Evolutionary conservation across 2,113 vertebrate genomes (phyloP).

Genomic region (Grus americana): DNA sequence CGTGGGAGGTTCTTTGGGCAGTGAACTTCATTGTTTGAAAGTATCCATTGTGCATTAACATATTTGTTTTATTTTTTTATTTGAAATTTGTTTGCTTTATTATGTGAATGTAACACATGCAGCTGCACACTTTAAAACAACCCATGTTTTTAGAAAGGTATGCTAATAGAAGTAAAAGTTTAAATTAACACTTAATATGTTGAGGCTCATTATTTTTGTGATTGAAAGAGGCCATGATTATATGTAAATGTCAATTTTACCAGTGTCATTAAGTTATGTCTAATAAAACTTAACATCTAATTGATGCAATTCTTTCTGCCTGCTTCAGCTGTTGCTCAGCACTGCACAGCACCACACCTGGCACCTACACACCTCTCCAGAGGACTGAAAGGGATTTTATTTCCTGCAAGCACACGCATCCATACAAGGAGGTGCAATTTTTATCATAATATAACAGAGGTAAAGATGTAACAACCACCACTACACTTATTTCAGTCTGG

Average conservation of each 20-base stretch:
- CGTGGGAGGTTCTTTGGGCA: neutral
- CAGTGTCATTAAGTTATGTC: constrained; percentile 40
- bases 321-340: neutral
- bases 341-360: neutral
- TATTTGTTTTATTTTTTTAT: constrained; percentile 43
- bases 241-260: constrained; percentile 8
- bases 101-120: neutral
- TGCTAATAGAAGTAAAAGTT: neutral
- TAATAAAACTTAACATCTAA: constrained; percentile 65
- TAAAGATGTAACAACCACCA: neutral
- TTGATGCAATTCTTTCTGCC: neutral
- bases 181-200: constrained; percentile 54
- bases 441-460: neutral
- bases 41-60: constrained; percentile 21
- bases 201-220: constrained; percentile 39
- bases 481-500: neutral
- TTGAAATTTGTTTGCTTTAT: neutral
- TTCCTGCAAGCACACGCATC: neutral
- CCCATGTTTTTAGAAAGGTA: neutral
- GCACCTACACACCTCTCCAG: neutral
- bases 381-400: neutral
- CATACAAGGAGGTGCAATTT: neutral
- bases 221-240: constrained; percentile 32
- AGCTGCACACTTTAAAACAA: neutral
- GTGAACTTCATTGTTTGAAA: neutral